phyloP scores from a whole-genome alignment of 2,888 invertebrate species.

The Carcina quercana region DNA sequence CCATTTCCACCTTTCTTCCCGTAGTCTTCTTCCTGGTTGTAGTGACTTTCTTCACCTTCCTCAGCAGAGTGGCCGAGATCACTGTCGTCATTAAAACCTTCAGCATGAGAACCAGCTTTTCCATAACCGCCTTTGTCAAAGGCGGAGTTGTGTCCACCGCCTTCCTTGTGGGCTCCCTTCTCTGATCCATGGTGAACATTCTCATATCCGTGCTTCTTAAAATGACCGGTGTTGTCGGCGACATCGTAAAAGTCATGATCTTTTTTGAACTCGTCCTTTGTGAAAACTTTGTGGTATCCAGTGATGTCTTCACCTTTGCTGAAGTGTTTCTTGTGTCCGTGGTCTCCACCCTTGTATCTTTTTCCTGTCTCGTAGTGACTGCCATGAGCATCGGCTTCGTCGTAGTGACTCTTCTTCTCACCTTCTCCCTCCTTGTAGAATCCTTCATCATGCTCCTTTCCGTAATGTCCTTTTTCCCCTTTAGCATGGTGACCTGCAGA shows the following conservation, averaged over 20 bases:
- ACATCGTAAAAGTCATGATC: slow-evolving; percentile 85
- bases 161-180: slow-evolving; percentile 74
- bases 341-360: slow-evolving; percentile 72
- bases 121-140: slow-evolving; percentile 68
- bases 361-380: slow-evolving; percentile 68
- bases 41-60: slow-evolving; percentile 71
- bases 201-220: slow-evolving; percentile 76
- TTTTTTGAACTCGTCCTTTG: slow-evolving; percentile 86
- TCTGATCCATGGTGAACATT: slow-evolving; percentile 70
- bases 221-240: slow-evolving; percentile 78
- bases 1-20: slow-evolving; percentile 67
- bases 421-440: slow-evolving; percentile 69
- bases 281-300: slow-evolving; percentile 82
- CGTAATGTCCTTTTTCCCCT: slow-evolving; percentile 71
- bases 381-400: slow-evolving; percentile 70
- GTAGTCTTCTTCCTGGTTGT: slow-evolving; percentile 69
- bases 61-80: slow-evolving; percentile 73
- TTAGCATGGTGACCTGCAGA: slow-evolving; percentile 69
- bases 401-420: slow-evolving; percentile 68
- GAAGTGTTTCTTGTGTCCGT: slow-evolving; percentile 74
- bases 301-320: slow-evolving; percentile 81
- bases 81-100: slow-evolving; percentile 69
- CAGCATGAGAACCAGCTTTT: slow-evolving; percentile 72
- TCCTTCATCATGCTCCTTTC: slow-evolving; percentile 68
- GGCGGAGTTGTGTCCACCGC: slow-evolving; percentile 67